Evolutionary conservation across 2,888 invertebrate genomes (phyloP), one percentile per base, ranked within the genome.

Genomic region (Hyles lineata): DNA sequence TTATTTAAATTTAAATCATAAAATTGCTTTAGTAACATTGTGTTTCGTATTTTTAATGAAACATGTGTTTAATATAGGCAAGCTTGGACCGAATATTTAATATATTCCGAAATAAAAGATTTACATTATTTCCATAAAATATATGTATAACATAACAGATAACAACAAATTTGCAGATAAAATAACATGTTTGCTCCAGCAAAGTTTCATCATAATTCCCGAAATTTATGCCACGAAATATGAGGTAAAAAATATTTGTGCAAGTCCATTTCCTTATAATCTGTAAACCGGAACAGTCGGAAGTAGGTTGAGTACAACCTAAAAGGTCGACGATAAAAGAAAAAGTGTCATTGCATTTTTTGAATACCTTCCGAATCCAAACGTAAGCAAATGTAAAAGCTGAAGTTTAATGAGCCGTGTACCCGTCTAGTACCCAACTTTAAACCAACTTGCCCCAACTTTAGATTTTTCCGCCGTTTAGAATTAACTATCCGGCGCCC

Each of bases 351-450:
- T 89, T 87, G 88, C 86, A 85, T 85, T 83, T 77, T 84, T 81
- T 79, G 80, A 85, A 83, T 83, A 85, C 81, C 84, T 85, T 78
- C 85, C 82, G 84, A 85, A 84, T 84, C 81, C 86, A 87, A 83
- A 87, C 87, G 89, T 86, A 90, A 90, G 90, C 89, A 90, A 91
- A 91, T 90, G 88, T 87, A 84, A 89, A 86, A 83, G 86, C 82
- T 83, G 81, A 89, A 91, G 89, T 90, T 90, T 85, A 90, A 91
- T 91, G 91, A 89, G 88, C 85, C 89, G 85, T 88, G 85, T 81
- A 79, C 85, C 85, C 82, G 80, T 82, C 81, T 82, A 81, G 83
- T 83, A 86, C 84, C 87, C 79, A 88, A 89, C 85, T 90, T 86
- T 79, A 79, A 75, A 82, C 83, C 77, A 87, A 87, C 82, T 87